A percentile compares a stretch with the other conserved stretches of the same genome.
These are phyloP conservation scores for Myxocyprinus asiaticus DNA, from an alignment of 2,113 vertebrate genomes.

Conservation along the genomic window DNA sequence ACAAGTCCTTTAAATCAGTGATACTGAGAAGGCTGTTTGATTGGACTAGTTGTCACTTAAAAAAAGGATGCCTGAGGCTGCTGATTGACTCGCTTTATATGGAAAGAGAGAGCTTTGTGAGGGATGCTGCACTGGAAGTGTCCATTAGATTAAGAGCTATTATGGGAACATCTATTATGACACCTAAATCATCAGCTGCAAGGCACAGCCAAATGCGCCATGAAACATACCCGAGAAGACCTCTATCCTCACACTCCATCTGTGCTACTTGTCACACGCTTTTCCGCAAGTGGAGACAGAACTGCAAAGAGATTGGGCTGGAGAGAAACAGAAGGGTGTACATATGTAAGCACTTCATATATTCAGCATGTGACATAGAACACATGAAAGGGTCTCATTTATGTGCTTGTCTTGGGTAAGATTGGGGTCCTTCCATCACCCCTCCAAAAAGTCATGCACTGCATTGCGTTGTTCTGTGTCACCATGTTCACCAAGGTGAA, in stretches of 20 bases:
- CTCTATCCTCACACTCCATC: slow-evolving; percentile 55
- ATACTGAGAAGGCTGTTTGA: slow-evolving; percentile 57
- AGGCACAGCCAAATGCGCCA: slow-evolving; percentile 52
- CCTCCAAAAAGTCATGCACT: no score
- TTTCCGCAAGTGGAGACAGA: slow-evolving; percentile 37
- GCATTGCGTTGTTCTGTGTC: background rate
- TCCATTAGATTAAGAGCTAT: slow-evolving; percentile 56
- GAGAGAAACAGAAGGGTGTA: slow-evolving; percentile 48
- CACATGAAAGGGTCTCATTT: background rate
- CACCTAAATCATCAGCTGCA: slow-evolving; percentile 55
- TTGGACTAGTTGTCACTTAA: slow-evolving; percentile 57
- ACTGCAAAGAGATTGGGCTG: slow-evolving; percentile 51
- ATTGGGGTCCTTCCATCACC: background rate
- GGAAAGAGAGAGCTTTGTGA: slow-evolving; percentile 39
- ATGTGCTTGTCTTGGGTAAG: background rate
- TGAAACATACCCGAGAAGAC: slow-evolving; percentile 54
- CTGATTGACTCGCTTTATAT: slow-evolving; percentile 44
- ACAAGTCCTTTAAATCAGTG: slow-evolving; percentile 56
- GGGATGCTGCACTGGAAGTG: slow-evolving; percentile 49
- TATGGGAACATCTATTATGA: slow-evolving; percentile 56
- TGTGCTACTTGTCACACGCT: slow-evolving; percentile 48
- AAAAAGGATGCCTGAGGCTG: slow-evolving; percentile 57
- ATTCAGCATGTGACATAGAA: no score
- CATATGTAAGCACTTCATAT: slow-evolving; percentile 42
- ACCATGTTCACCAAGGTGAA: background rate